Evolutionary conservation across 2,797 vertebrate species (phyloP).

Genomic region (Coranthus polyacanthus): DNA sequence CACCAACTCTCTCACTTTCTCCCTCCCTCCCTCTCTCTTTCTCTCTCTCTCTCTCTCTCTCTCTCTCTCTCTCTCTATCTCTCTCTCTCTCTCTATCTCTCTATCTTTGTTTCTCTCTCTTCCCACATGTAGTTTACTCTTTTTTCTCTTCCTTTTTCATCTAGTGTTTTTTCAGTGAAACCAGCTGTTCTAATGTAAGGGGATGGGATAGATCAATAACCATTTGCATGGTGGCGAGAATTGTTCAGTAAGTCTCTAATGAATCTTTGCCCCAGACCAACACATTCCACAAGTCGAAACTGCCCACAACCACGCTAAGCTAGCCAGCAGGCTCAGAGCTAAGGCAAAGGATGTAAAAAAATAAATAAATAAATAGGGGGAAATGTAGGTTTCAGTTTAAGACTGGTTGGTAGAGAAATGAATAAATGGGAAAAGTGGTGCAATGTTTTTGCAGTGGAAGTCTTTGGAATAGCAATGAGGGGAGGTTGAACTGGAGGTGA

Average conservation of each 20-base stretch:
- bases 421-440: constrained; percentile 62
- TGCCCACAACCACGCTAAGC: constrained; percentile 56
- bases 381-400: constrained; percentile 45
- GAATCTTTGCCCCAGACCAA: constrained; percentile 83
- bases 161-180: constrained; percentile 56
- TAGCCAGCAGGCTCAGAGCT: constrained; percentile 52
- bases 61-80: constrained; percentile 2
- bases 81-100: constrained; percentile 22
- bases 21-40: constrained; percentile 8
- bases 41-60: constrained; percentile 1
- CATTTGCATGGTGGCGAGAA: constrained; percentile 78
- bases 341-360: constrained; percentile 59
- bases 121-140: constrained; percentile 19
- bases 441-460: constrained; percentile 63
- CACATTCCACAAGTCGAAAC: constrained; percentile 88
- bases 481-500: constrained; percentile 60
- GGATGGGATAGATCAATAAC: constrained; percentile 74
- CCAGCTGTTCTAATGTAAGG: constrained; percentile 61
- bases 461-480: constrained; percentile 67
- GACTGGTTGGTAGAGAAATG: constrained; percentile 58
- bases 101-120: constrained; percentile 7
- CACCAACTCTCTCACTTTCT: constrained; percentile 20
- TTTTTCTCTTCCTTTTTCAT: constrained; percentile 32
- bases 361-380: constrained; percentile 49
- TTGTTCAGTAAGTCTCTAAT: constrained; percentile 86